Percentiles rank a stretch among this genome's conserved stretches.
These are phyloP conservation scores for Chloroceryle amazona DNA, from an alignment of 2,797 vertebrate species.

Conservation along the genomic window DNA sequence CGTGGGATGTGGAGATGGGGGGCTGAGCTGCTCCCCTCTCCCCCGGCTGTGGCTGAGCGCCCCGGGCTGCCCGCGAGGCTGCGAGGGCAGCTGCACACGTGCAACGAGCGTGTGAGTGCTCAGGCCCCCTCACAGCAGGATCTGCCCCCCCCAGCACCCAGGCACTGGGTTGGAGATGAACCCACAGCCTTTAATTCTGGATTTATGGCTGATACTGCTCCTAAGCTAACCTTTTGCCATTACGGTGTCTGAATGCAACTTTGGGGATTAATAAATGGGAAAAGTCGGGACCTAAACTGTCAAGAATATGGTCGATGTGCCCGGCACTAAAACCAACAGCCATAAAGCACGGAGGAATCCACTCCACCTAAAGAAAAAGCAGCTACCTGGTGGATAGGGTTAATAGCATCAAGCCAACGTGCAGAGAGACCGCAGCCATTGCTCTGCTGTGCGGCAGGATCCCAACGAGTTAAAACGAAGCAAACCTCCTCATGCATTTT, in stretches of 20 bases:
- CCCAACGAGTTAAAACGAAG: constrained; percentile 53
- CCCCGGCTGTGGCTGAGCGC: rapidly evolving
- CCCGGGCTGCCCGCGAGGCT: rapidly evolving
- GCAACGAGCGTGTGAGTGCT: rapidly evolving
- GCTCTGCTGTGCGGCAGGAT: neutral
- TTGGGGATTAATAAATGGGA: constrained; percentile 47
- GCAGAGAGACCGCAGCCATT: neutral
- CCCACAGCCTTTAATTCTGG: neutral
- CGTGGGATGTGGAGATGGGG: rapidly evolving
- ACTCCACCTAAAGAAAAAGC: neutral
- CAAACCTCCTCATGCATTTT: constrained; percentile 40
- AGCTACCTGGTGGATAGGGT: neutral
- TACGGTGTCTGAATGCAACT: constrained; percentile 18
- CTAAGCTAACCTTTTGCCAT: constrained; percentile 21
- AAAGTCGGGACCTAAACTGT: constrained; percentile 12
- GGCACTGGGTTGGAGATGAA: neutral
- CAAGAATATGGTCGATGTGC: neutral
- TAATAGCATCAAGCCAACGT: neutral
- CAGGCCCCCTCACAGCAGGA: rapidly evolving
- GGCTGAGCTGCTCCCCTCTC: neutral
- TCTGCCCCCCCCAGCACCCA: neutral
- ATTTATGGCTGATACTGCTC: constrained; percentile 1
- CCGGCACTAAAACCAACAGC: neutral
- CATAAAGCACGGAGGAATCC: neutral
- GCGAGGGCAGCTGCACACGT: rapidly evolving